phyloP scores from a whole-genome alignment of 1,140 invertebrate species.

The Bombus pascuorum region DNA sequence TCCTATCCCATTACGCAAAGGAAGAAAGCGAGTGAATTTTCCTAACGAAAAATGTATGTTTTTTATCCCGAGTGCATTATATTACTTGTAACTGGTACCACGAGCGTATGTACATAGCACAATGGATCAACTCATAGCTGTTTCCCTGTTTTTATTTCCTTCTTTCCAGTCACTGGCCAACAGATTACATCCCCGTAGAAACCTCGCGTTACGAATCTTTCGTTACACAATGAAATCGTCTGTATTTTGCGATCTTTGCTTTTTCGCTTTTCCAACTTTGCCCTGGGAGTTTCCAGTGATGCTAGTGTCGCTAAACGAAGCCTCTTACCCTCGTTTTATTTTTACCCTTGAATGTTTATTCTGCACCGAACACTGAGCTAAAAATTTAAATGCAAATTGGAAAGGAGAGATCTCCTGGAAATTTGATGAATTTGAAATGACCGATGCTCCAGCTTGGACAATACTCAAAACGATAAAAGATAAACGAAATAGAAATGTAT shows the following conservation, averaged over 20 bases:
- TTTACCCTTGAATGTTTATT: neutral
- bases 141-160: conserved; percentile 30
- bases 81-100: conserved; percentile 8
- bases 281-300: neutral
- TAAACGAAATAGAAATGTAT: neutral
- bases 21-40: neutral
- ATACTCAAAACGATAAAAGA: neutral
- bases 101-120: neutral
- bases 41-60: conserved; percentile 24
- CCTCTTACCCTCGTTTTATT: neutral
- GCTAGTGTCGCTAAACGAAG: neutral
- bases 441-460: neutral
- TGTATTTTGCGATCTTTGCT: conserved; percentile 11
- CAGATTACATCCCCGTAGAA: conserved; percentile 19
- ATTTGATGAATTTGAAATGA: neutral
- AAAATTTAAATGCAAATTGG: neutral
- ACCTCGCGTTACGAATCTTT: neutral
- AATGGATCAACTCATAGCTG: conserved; percentile 37
- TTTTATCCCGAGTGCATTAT: conserved; percentile 37
- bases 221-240: conserved; percentile 33
- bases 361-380: neutral
- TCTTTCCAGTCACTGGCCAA: neutral
- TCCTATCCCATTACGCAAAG: neutral
- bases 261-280: neutral
- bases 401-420: neutral